These are phyloP conservation scores for Linepithema humile DNA, from an alignment of 1,140 invertebrate genomes.

Conservation along the genomic window DNA sequence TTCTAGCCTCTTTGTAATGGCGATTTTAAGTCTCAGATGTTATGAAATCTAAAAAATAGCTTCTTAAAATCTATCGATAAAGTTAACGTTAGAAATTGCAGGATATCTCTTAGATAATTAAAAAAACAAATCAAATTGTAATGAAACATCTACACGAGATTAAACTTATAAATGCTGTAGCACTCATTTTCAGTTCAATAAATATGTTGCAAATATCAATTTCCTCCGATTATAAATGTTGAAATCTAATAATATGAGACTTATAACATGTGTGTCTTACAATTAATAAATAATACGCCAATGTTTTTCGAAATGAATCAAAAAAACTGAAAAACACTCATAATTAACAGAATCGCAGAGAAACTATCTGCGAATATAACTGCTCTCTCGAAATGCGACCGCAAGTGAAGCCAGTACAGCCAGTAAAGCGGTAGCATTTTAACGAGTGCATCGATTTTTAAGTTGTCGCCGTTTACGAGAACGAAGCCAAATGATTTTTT, in stretches of 20 bases:
- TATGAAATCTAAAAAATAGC: not conserved
- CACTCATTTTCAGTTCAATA: conserved; percentile 1
- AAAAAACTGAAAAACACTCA: not conserved
- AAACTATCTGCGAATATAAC: no score
- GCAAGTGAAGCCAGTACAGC: not conserved
- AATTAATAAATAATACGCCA: not conserved
- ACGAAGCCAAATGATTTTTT: conserved; percentile 20
- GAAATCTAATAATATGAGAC: no score
- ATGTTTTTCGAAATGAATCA: not conserved
- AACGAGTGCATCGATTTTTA: conserved; percentile 53
- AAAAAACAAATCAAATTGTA: not conserved
- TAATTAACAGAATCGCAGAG: no score
- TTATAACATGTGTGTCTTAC: no score
- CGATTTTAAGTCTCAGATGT: not conserved
- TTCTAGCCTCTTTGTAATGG: not conserved
- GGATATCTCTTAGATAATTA: not conserved
- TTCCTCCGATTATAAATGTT: no score
- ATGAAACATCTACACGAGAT: not conserved
- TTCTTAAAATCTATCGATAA: not conserved
- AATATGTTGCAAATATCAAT: no score
- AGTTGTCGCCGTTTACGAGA: conserved; percentile 8
- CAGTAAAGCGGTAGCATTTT: conserved; percentile 23
- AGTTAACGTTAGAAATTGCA: not conserved
- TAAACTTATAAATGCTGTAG: not conserved
- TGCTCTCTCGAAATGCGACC: not conserved